phyloP scores from a whole-genome alignment of 2,797 vertebrate genomes.

The Pangasius djambal region DNA sequence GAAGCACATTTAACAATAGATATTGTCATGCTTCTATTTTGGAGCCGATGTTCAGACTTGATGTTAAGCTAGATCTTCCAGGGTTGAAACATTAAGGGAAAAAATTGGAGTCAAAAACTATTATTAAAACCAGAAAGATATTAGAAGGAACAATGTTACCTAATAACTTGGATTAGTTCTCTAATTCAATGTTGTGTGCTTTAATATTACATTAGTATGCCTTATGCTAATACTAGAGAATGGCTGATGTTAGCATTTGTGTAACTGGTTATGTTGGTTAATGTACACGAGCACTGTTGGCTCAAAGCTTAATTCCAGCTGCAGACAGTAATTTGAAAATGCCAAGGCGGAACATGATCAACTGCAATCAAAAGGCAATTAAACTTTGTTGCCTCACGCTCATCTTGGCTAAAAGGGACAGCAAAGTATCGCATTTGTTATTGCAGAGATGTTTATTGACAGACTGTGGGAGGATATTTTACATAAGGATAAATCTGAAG shows the following conservation, averaged over 20 bases:
- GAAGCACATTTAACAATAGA: not conserved
- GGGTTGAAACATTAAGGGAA: slow-evolving; percentile 16
- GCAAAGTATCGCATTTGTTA: not conserved
- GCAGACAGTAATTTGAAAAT: slow-evolving; percentile 49
- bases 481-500: not conserved
- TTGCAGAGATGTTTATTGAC: not conserved
- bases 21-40: not conserved
- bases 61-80: slow-evolving; percentile 29
- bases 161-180: slow-evolving; percentile 43
- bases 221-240: slow-evolving; percentile 33
- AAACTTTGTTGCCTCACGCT: slow-evolving; percentile 43
- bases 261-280: slow-evolving; percentile 44
- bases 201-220: slow-evolving; percentile 27
- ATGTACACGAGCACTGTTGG: slow-evolving; percentile 35
- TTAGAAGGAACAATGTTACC: slow-evolving; percentile 22
- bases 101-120: not conserved
- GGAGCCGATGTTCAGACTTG: slow-evolving; percentile 17
- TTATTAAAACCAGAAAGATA: slow-evolving; percentile 11
- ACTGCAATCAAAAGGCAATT: slow-evolving; percentile 54
- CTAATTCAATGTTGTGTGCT: slow-evolving; percentile 11
- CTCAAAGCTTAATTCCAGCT: slow-evolving; percentile 47
- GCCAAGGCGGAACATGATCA: slow-evolving; percentile 49
- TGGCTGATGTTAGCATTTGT: slow-evolving; percentile 42
- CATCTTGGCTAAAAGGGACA: slow-evolving; percentile 30
- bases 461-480: not conserved